These are phyloP conservation scores for Linurgus olivaceus DNA, from an alignment of 2,797 vertebrate genomes.

Conservation along the genomic window DNA sequence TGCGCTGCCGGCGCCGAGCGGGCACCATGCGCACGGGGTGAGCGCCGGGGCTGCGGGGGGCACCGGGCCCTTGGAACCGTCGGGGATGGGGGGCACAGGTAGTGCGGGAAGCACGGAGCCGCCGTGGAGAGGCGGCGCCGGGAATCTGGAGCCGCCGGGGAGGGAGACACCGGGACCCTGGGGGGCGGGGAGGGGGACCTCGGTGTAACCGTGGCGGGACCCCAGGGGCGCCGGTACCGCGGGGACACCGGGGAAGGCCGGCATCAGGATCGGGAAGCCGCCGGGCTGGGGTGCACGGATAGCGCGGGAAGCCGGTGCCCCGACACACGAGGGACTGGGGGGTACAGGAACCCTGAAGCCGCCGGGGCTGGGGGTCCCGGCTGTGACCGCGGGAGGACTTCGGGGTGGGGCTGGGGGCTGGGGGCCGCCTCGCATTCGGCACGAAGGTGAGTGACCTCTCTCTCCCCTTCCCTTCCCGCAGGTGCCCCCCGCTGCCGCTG, in stretches of 20 bases:
- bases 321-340: background rate
- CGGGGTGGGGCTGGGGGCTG: no score
- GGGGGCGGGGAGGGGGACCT: background rate
- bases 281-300: no score
- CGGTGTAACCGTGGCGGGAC: background rate
- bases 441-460: background rate
- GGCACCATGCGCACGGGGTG: constrained; percentile 36
- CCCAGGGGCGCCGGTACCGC: background rate
- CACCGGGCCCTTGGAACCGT: no score
- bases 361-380: background rate
- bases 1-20: background rate
- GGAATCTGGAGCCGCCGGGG: background rate
- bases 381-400: no score
- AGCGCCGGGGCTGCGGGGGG: background rate
- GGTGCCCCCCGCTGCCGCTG: constrained; percentile 12
- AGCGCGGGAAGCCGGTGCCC: background rate
- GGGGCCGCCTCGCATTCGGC: background rate
- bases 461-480: background rate
- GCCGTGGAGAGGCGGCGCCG: background rate
- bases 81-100: background rate
- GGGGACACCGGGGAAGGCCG: background rate
- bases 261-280: no score
- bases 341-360: background rate
- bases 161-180: background rate
- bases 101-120: background rate